Base-by-base conservation (phyloP, 1,140 invertebrate species). In the Drosophila ananassae region DNA sequence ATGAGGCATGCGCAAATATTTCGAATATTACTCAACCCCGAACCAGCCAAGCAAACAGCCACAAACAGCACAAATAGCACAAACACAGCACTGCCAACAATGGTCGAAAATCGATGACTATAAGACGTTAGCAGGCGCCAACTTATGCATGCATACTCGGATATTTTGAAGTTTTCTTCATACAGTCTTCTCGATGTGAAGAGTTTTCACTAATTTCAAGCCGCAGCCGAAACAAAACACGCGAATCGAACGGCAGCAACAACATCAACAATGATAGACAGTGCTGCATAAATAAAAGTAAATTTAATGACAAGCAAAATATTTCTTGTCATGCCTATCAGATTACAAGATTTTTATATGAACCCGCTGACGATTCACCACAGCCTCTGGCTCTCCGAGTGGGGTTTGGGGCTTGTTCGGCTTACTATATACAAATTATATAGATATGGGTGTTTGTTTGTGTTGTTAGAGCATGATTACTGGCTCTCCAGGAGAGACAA, bases 221-320 rank as follows among this genome's bases (percentile, higher is more conserved):
- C 72, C 61, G 78, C 82, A 66, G 73, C 77, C 74, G 82, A 85
- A 85, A 87, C 81, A 85, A 87, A 85, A 87, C 82, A 84, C 81
- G 81, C 82, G 71, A 85, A 81, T 71, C 63, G 84, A 87, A 87
- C 74, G 77, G 72, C 62, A 80, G 39, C 50, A 71, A 13, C 64
- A 83, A 68, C 59, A 68, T 32, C 81, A 79, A 83, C 58, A 76
- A 80, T 81, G 80, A 89, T 87, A 81, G 79, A 78, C 79, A 73
- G 68, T 73, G 83, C 83, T 87, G 83, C 83, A 87, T 87, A 87
- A 87, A 87, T 87, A 87, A 87, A 87, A 87, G 83, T 87, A 87
- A 87, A 87, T 87, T 89, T 89, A 87, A 87, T 87, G 83, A 87
- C 83, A 87, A 87, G 83, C 83, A 87, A 87, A 85, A 89, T 89